Evolutionary conservation across 2,113 vertebrate species (phyloP), one percentile per base, ranked within the genome.

Genomic region (Noturus placidus): DNA sequence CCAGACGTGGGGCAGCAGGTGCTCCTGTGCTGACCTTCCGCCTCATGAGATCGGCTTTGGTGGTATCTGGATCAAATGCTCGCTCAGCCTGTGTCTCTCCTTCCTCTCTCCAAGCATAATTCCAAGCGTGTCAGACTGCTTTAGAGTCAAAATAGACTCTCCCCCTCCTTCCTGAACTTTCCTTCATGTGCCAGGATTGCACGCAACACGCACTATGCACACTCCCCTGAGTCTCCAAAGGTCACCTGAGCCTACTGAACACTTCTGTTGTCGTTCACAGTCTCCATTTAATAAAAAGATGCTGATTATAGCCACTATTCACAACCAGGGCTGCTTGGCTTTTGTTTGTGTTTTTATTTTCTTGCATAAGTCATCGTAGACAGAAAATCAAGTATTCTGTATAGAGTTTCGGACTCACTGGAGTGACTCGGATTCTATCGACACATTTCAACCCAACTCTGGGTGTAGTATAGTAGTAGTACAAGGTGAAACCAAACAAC

Each of bases 21-120:
- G 95, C 93, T 92, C 92, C 80, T 85, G 91, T 91, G 90, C 91
- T 94, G 95, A 95, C 95, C 95, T 95, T 95, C 94, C 92, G 92
- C 94, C 96, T 95, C 93, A 94, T 94, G 93, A 96, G 93, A 95
- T 95, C 93, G 91, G 92, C 94, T 94, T 92, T 92, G 89, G 92
- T 95, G 95, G 95, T 94, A 95, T 96, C 96, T 94, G 90, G 92
- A 94, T 95, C 93, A 94, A 95, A 92, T 90, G 90, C 89, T 33
- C 72, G 33, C 92, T 91, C 93, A 90, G 90, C 91, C 88, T 83
- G 46, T 74, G 78, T 42, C 30, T 27, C 42, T 38, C 90, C n/a
- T n/a, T 63, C 87, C 56, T 42, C 84, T 89, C 27, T 77, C 85
- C 72, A 88, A 88, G 88, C 38, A 93, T 92, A 78, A 88, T 96